These are phyloP conservation scores for Sialis fuliginosa DNA, from an alignment of 2,888 invertebrate species.

Conservation along the genomic window DNA sequence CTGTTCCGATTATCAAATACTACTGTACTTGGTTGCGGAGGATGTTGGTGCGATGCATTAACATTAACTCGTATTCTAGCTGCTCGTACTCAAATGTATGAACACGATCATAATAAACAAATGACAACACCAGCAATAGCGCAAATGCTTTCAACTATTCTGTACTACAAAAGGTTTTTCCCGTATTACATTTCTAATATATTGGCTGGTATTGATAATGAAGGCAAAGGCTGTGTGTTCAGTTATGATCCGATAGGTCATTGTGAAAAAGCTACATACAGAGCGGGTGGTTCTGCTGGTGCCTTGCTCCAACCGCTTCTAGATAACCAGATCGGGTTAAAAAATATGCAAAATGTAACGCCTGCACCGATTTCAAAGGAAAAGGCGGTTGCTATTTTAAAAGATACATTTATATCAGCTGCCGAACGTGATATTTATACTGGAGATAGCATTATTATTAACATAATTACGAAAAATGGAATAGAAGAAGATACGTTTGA, in stretches of 20 bases:
- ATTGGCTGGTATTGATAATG: constrained; percentile 79
- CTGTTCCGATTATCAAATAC: constrained; percentile 62
- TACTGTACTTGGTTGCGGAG: constrained; percentile 85
- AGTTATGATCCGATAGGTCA: constrained; percentile 97
- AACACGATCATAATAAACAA: constrained; percentile 81
- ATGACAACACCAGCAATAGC: constrained; percentile 89
- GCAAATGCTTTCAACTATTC: constrained; percentile 87
- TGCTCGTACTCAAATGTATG: constrained; percentile 86
- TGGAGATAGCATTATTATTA: constrained; percentile 77
- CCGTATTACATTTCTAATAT: constrained; percentile 95
- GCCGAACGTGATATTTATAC: constrained; percentile 97
- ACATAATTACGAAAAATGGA: constrained; percentile 78
- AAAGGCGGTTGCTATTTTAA: constrained; percentile 67
- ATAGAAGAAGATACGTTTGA: constrained; percentile 50
- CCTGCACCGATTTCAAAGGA: constrained; percentile 51
- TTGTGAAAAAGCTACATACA: constrained; percentile 66
- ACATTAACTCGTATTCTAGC: constrained; percentile 70
- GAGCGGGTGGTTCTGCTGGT: constrained; percentile 83
- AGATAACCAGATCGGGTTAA: constrained; percentile 87
- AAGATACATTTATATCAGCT: constrained; percentile 94
- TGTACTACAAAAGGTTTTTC: constrained; percentile 95
- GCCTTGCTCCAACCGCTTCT: constrained; percentile 83
- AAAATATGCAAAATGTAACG: constrained; percentile 63
- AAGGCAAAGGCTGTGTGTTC: constrained; percentile 88
- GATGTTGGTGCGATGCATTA: constrained; percentile 95